These are phyloP conservation scores for Thamnophis sirtalis DNA, from an alignment of 2,113 vertebrate genomes.

Conservation along the genomic window DNA sequence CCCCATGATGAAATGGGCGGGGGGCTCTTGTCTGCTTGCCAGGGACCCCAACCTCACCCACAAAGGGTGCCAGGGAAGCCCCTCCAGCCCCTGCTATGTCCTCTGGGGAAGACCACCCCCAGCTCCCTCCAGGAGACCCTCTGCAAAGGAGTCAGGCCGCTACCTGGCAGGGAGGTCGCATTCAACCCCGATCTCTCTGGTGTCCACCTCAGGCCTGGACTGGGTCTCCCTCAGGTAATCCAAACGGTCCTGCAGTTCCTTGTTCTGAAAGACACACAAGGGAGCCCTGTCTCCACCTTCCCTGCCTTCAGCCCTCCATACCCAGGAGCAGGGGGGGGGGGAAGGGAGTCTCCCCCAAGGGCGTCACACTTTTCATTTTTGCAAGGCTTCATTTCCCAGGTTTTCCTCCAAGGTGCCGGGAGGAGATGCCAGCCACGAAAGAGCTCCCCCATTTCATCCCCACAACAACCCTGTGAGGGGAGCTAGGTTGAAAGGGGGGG, in stretches of 20 bases:
- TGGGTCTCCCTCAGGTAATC: constrained; percentile 87
- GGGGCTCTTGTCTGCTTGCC: not conserved
- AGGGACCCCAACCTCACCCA: not conserved
- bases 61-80: too few relatives aligned
- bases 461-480: not conserved
- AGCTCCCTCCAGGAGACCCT: not conserved
- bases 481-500: too few relatives aligned
- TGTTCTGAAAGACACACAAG: constrained; percentile 80
- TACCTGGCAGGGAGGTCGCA: constrained; percentile 88
- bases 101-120: not conserved
- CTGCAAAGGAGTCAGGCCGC: not conserved
- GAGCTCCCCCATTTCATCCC: not conserved
- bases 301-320: not conserved
- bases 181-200: constrained; percentile 81
- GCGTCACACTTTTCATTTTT: not conserved
- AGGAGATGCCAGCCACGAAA: not conserved
- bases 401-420: not conserved
- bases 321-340: not conserved
- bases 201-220: constrained; percentile 74
- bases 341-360: not conserved
- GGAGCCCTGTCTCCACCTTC: not conserved
- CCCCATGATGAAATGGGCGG: constrained; percentile 9
- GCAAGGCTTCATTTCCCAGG: not conserved
- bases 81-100: accelerated
- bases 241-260: constrained; percentile 93